Conservation (phyloP, 2,888 invertebrate genomes). For the Merodon equestris region DNA sequence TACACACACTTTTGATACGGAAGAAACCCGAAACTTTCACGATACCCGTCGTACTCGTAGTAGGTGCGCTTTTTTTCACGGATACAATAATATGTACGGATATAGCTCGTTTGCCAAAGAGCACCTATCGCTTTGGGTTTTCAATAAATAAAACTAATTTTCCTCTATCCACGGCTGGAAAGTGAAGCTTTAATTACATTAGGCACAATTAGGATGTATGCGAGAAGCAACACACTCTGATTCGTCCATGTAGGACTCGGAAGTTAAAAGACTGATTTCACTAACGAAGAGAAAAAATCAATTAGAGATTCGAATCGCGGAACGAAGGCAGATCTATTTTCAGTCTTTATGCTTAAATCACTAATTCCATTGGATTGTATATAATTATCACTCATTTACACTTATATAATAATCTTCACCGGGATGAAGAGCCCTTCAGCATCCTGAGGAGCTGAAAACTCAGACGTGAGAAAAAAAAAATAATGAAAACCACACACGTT, state of each 20-base stretch:
- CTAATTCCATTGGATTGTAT: not conserved
- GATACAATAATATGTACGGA: constrained; percentile 42
- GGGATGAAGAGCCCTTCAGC: constrained; percentile 22
- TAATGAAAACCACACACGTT: not conserved
- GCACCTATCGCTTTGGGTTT: constrained; percentile 2
- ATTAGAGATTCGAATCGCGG: constrained; percentile 23
- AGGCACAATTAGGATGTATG: not conserved
- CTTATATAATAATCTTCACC: constrained; percentile 61
- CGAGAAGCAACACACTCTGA: not conserved
- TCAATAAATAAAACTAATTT: constrained; percentile 19
- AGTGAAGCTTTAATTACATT: constrained; percentile 16
- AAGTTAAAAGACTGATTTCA: not conserved
- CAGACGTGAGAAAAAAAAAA: not conserved
- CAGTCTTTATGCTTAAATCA: constrained; percentile 11
- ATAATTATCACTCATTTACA: constrained; percentile 30
- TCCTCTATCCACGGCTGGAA: constrained; percentile 2
- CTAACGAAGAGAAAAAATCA: constrained; percentile 41
- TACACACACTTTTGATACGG: constrained; percentile 44
- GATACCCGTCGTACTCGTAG: constrained; percentile 31
- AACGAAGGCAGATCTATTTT: not conserved
- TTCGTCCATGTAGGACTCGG: not conserved
- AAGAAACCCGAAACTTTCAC: not conserved
- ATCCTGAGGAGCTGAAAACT: constrained; percentile 15
- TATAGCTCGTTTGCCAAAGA: constrained; percentile 40
- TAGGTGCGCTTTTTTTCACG: constrained; percentile 55